These are phyloP conservation scores for Tringa solitaria DNA, from an alignment of 2,113 vertebrate genomes.

Conservation along the genomic window DNA sequence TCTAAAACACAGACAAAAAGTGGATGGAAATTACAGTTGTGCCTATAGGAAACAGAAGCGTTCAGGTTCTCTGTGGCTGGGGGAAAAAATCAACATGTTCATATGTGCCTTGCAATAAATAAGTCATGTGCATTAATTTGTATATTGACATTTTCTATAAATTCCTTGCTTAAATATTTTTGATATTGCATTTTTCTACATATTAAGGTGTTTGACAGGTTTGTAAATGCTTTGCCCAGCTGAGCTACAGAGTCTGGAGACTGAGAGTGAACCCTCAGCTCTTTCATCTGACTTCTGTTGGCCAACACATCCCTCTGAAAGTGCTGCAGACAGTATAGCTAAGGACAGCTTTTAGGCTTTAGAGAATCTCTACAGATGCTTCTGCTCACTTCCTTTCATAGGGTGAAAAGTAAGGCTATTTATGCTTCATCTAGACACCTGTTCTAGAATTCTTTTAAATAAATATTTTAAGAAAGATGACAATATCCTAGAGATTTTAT, in stretches of 20 bases:
- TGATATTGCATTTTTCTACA: neutral
- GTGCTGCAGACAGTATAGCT: neutral
- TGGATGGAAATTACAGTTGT: neutral
- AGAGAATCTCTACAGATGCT: neutral
- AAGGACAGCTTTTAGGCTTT: neutral
- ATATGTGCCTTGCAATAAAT: neutral
- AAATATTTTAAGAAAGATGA: neutral
- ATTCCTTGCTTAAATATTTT: neutral
- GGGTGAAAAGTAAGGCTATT: neutral
- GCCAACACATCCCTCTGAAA: neutral
- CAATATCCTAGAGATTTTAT: neutral
- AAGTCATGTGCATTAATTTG: neutral
- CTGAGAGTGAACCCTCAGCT: neutral
- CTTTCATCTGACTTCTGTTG: neutral
- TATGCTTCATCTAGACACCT: neutral
- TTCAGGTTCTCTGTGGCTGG: neutral
- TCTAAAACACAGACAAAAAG: neutral
- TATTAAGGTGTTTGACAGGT: neutral
- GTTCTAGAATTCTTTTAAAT: neutral
- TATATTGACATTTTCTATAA: neutral
- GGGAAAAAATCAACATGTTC: neutral
- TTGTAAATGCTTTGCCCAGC: neutral
- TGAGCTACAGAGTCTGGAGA: neutral
- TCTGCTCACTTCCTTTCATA: neutral
- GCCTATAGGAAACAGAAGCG: neutral